phyloP scores from a whole-genome alignment of 2,888 invertebrate species.

The Flexamia atlantica region DNA sequence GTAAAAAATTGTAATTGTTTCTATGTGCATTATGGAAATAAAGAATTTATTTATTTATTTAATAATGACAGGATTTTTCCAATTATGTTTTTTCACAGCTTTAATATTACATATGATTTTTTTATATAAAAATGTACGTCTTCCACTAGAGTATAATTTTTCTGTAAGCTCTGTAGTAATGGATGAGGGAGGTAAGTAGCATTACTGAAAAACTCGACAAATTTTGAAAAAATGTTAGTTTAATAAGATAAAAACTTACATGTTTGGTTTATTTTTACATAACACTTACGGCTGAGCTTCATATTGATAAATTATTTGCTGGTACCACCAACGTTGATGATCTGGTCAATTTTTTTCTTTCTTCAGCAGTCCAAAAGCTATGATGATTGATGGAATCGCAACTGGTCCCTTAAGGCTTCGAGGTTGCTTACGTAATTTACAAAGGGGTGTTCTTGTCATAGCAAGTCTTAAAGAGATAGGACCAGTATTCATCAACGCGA shows the following conservation, averaged over 20 bases:
- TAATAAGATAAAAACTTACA: slow-evolving; percentile 39
- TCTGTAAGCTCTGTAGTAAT: neutral
- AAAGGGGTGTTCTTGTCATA: slow-evolving; percentile 59
- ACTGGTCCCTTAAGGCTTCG: slow-evolving; percentile 31
- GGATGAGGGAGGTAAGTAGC: slow-evolving; percentile 34
- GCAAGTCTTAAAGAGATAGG: slow-evolving; percentile 60
- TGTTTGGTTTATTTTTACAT: slow-evolving; percentile 14
- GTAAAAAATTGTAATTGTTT: too few relatives aligned
- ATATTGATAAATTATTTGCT: slow-evolving; percentile 30
- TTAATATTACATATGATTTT: neutral
- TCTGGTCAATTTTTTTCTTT: slow-evolving; percentile 58
- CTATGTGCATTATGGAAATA: too few relatives aligned
- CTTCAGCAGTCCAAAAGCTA: slow-evolving; percentile 29
- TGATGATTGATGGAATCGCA: slow-evolving; percentile 9
- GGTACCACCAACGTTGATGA: slow-evolving; percentile 54
- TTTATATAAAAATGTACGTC: slow-evolving; percentile 55
- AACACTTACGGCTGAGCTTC: neutral
- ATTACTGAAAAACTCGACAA: slow-evolving; percentile 13
- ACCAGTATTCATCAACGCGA: slow-evolving; percentile 48
- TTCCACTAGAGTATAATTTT: slow-evolving; percentile 44
- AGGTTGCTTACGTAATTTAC: slow-evolving; percentile 5
- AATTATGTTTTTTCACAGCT: neutral
- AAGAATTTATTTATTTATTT: too few relatives aligned
- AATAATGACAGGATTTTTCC: slow-evolving; percentile 34
- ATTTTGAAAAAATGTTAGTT: slow-evolving; percentile 24